Evolutionary conservation across 2,888 invertebrate species (phyloP), one percentile per base, ranked within the genome.

Genomic region (Falcaria lacertinaria): DNA sequence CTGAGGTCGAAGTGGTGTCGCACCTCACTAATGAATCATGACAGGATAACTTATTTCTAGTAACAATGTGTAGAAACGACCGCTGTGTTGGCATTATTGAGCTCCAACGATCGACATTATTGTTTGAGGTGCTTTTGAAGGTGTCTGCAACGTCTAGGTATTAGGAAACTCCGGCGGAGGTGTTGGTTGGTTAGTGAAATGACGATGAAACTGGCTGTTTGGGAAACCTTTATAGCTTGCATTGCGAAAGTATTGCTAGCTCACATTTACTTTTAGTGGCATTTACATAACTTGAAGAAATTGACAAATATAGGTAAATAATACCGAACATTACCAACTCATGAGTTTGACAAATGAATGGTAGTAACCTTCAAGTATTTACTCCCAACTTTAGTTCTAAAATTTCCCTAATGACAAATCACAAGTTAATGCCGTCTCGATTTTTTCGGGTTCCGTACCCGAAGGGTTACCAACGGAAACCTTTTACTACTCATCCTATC

Each of bases 161-260:
- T 86, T 85, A 77, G 64, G 85, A 80, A 86, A 87, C 63, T 42
- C 43, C 60, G 43, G 50, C 56, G 62, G 66, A 73, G 77, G 69
- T 74, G 71, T 69, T 69, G 70, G 66, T 73, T 75, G 67, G 22
- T 22, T 22, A 22, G 22, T 22, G 22, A n/a, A 22, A 22, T 71
- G 72, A 78, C 72, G 70, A 72, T 76, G 78, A 69, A 83, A 80
- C 80, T 78, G 82, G 74, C 80, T 74, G 69, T 79, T 84, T 83
- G 75, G 80, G 82, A 82, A 83, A 82, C 78, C 75, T 74, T 79
- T 76, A 69, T 67, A 78, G 73, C 71, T 74, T 71, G 68, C 69
- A 77, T 85, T 85, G 76, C 87, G 83, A 86, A 84, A 84, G 83
- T 70, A 66, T 77, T 80, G 80, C 84, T 86, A 85, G 81, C 69